Base-by-base conservation (phyloP, 1,140 invertebrate genomes). In the Halictus rubicundus region DNA sequence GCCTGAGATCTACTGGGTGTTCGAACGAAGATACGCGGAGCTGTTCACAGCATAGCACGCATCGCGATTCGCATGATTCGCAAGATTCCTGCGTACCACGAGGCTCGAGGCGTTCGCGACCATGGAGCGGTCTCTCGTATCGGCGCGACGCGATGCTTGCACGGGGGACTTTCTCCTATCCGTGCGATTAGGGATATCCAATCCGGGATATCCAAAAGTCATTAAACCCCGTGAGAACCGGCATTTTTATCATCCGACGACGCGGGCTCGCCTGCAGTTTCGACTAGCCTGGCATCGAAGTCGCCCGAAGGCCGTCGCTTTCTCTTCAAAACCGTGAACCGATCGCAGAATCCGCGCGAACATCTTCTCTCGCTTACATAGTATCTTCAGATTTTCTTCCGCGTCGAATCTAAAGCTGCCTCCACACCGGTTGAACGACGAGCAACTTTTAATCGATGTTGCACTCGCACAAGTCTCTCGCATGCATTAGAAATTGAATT, bases 161-260 rank as follows among this genome's bases (percentile, higher is more conserved):
- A 16, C 49, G 52, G 66, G 52, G 66, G 69, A 81, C 80, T 81
- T 81, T 81, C 80, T 78, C 80, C 68, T 52, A 54, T 66, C 60
- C 25, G 16, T 32, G 19, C 66, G 68, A 81, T 78, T 64, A 70
- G 68, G n/a, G n/a, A n/a, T n/a, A n/a, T n/a, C n/a, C 54, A 68
- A 66, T 71, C 27, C 60, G 52, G 66, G 54, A 81, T 81, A 81
- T 78, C 68, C 59, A 64, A 77, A 81, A 81, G 74, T 71, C 80
- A 78, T 81, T 78, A 81, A 71, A 81, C 78, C 66, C 63, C 39
- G 46, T 54, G 68, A 71, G 78, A 79, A 79, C 71, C 23, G 25
- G 63, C 54, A 65, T 23, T 72, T 78, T 54, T 65, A 37, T 59
- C 46, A 37, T 2, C 61, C 14, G 32, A 12, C 5, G 64, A 0